phyloP scores from a whole-genome alignment of 2,797 vertebrate species.

The Pantherophis alleghaniensis region DNA sequence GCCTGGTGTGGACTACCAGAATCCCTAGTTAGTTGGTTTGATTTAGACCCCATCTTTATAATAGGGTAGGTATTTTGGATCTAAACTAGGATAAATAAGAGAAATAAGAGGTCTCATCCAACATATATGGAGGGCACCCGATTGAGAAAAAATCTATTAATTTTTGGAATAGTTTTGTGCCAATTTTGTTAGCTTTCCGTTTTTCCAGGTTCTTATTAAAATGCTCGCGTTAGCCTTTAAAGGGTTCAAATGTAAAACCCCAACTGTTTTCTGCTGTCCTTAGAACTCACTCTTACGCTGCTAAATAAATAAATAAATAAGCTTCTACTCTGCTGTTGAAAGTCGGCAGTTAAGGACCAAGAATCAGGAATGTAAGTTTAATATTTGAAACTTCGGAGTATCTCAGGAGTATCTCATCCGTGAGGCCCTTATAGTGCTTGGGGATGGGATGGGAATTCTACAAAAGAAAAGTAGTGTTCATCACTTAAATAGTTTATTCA shows the following conservation, averaged over 20 bases:
- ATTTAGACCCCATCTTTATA: background rate
- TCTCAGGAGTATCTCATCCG: background rate
- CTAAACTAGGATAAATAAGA: background rate
- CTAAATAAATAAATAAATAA: background rate
- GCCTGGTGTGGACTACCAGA: background rate
- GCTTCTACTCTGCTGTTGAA: background rate
- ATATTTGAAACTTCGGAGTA: background rate
- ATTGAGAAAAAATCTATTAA: background rate
- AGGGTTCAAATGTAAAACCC: background rate
- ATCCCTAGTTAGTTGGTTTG: background rate
- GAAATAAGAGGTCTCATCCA: background rate
- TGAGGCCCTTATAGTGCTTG: background rate
- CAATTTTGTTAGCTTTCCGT: background rate
- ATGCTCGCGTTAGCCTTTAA: background rate
- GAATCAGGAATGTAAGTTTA: background rate
- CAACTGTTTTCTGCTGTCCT: background rate
- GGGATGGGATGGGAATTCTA: background rate
- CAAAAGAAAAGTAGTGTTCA: background rate
- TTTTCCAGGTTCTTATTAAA: background rate
- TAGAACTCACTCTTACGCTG: background rate
- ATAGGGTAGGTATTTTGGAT: background rate
- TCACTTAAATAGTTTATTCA: background rate
- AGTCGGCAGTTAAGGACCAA: background rate
- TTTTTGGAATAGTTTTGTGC: background rate
- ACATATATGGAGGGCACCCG: background rate